Conservation (phyloP, 2,797 vertebrate species). For the Zalophus californianus region DNA sequence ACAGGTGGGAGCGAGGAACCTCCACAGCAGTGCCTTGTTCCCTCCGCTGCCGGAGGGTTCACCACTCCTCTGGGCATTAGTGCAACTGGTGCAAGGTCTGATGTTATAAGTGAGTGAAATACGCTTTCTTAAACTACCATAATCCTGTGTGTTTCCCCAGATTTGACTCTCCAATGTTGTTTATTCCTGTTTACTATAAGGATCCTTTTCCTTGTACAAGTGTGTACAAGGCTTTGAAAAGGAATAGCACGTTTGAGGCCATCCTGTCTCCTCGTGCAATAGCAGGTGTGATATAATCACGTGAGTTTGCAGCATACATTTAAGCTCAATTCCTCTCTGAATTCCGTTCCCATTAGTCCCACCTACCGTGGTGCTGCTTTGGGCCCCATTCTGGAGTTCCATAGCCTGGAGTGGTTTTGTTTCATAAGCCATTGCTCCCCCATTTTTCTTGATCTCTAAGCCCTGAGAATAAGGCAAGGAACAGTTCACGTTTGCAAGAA, state of each 20-base stretch:
- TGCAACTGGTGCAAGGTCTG: slow-evolving; percentile 92
- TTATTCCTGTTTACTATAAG: neutral
- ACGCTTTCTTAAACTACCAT: neutral
- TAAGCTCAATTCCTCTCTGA: neutral
- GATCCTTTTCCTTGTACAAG: neutral
- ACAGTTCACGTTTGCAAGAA: neutral
- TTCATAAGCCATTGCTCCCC: neutral
- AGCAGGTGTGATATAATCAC: neutral
- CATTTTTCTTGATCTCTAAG: neutral
- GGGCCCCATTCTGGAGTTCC: neutral
- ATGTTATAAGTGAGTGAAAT: slow-evolving; percentile 91
- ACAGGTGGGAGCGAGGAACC: slow-evolving; percentile 93
- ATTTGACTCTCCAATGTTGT: neutral
- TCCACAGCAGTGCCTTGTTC: slow-evolving; percentile 91
- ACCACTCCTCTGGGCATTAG: slow-evolving; percentile 93
- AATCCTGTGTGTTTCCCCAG: neutral
- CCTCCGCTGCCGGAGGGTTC: slow-evolving; percentile 89
- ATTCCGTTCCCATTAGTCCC: neutral
- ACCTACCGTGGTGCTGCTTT: neutral
- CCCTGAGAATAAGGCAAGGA: neutral
- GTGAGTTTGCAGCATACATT: neutral
- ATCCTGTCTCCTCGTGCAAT: neutral
- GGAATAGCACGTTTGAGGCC: neutral
- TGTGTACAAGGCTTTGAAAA: neutral
- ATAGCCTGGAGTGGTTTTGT: neutral